Percentiles rank a stretch among this genome's conserved stretches.
These are phyloP conservation scores for Pterocles gutturalis DNA, from an alignment of 2,113 vertebrate genomes.

Conservation along the genomic window DNA sequence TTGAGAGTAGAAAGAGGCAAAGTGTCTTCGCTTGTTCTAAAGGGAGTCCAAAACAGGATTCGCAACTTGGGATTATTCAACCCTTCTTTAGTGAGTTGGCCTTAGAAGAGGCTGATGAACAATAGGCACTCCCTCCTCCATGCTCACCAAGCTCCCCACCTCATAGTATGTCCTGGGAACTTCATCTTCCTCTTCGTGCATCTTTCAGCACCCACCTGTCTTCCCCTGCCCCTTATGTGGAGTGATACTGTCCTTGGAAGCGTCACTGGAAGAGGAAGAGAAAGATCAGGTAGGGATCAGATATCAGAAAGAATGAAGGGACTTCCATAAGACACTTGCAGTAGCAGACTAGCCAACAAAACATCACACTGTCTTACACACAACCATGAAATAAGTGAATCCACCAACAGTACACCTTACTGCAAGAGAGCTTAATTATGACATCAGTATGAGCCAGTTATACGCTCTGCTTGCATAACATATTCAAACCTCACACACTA, in stretches of 20 bases:
- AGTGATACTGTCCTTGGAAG: slow-evolving; percentile 65
- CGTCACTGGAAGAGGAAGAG: slow-evolving; percentile 66
- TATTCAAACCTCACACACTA: background rate
- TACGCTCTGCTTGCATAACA: background rate
- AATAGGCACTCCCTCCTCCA: background rate
- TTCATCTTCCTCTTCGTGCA: slow-evolving; percentile 64
- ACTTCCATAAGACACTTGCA: background rate
- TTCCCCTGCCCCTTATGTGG: slow-evolving; percentile 69
- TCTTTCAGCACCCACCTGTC: slow-evolving; percentile 69
- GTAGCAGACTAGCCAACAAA: background rate
- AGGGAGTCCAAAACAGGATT: background rate
- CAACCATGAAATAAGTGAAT: background rate
- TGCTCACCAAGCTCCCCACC: background rate
- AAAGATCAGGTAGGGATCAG: slow-evolving; percentile 69
- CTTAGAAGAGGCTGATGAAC: background rate
- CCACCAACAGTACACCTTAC: background rate
- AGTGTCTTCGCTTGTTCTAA: background rate
- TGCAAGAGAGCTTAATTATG: background rate
- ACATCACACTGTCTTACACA: background rate
- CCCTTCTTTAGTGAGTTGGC: background rate
- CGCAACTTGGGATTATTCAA: background rate
- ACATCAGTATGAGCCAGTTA: background rate
- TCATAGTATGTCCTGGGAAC: background rate
- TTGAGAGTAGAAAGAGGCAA: background rate
- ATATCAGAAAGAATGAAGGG: slow-evolving; percentile 33